Evolutionary conservation across 2,797 vertebrate genomes (phyloP), one percentile per base, ranked within the genome.

Genomic region (Notamacropus eugenii): DNA sequence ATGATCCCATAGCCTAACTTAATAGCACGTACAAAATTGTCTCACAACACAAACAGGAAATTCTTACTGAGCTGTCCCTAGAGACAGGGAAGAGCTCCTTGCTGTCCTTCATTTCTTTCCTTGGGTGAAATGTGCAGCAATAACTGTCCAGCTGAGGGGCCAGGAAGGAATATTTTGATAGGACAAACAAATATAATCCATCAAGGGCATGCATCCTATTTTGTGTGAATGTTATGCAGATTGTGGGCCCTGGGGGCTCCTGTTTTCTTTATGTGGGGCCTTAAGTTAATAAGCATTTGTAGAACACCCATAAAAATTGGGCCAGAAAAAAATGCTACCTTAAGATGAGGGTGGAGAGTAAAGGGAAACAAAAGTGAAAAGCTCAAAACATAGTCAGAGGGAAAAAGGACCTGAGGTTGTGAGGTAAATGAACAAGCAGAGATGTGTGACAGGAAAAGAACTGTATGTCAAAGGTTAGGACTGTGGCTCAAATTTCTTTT

Each of bases 41-140:
- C 59, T 91, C 92, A 74, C 57, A 87, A 50, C 40, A 67, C 55
- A 93, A 82, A 90, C 4, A 54, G 92, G 40, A 90, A 90, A 90
- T 62, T 50, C 74, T 90, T 50, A 34, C 34, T 19, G 14, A 46
- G 40, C 24, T 4, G 1, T 87, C 74, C 46, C 40, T 50, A 87
- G 8, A 46, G 74, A 87, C 40, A 27, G 9, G 22, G 24, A 46
- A 87, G 40, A 87, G 74, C 22, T 87, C 74, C 24, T 50, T 87
- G 40, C 74, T 87, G 3, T 11, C 74, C 52, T 52, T 52, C 74
- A 87, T 50, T 87, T 50, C 74, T 87, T 87, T 87, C 9, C 74
- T 50, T 87, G 9, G 40, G 74, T 87, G 40, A 87, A 87, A 40
- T 40, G 16, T 87, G 0, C 46, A 87, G 40, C 6, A 87, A 46